Evolutionary conservation across 2,797 vertebrate species (phyloP), one percentile per base, ranked within the genome.

Genomic region (Acanthornis magna): DNA sequence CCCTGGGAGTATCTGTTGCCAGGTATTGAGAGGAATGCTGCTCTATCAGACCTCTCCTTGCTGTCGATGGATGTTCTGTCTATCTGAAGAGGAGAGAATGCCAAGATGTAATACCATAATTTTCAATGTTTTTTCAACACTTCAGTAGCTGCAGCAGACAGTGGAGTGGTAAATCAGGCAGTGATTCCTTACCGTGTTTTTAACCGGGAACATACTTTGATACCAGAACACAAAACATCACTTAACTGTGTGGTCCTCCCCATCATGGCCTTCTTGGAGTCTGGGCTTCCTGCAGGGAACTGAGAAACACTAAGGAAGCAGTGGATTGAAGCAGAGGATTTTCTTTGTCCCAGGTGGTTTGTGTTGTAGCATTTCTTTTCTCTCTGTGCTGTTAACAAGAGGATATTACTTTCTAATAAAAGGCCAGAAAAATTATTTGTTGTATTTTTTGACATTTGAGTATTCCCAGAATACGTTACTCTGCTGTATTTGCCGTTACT

Each of bases 361-460:
- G 97, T 98, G 97, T 97, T 97, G 96, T 97, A 97, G 96, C 96
- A 80, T 83, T 94, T 95, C n/a, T 92, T 92, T 62, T 57, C 89
- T 75, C 93, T 95, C 95, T 97, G 96, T 97, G 95, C 96, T 97
- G 96, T 98, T 98, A 97, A 97, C 95, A 95, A 96, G 91, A 98
- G 82, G 96, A 97, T 74, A 72, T 97, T 96, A 97, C 97, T 98
- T 98, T 98, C 97, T 98, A 98, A 98, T 98, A 97, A 95, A 96
- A 91, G 89, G 72, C 89, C 91, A 87, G 75, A 91, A 96, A 97
- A 95, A 45, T 2, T 43, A 62, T 80, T 60, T 89, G 79, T 54
- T 88, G 92, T 25, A 10, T 96, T 93, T 94, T 86, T 72, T 74
- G 66, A 42, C 40, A n/a, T 51, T 29, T 45, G 29, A n/a, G 13